Evolutionary conservation across 2,888 invertebrate genomes (phyloP), one percentile per base, ranked within the genome.

Genomic region (Coremacera marginata): DNA sequence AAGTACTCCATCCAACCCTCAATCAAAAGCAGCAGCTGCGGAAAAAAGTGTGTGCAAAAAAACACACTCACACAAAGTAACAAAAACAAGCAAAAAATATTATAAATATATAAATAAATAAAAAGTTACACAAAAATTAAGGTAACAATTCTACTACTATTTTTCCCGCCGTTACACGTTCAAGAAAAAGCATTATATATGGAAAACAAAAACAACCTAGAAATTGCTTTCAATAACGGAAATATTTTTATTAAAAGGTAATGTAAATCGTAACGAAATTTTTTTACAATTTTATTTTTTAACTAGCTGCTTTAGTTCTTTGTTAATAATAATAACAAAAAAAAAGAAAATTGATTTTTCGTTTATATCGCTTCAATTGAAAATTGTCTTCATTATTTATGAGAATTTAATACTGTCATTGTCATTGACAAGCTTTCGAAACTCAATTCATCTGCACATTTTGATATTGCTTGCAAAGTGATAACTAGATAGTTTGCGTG

Each of bases 151-250:
- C 65, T 73, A 63, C 73, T 73, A 49, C 68, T 70, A 76, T 34
- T 78, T 77, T 78, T 79, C 70, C 76, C 77, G 77, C 79, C 80
- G 76, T 68, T 65, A 75, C 55, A 52, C 77, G 63, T 71, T 31
- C 22, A 67, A 49, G 49, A 74, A 83, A 84, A 85, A 83, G 70
- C 83, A 82, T 82, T 86, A 89, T 88, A 86, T 89, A 88, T 88
- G 88, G 88, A 88, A 87, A 88, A 88, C 83, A 85, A 87, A 88
- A 89, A 85, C 83, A 88, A 88, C 84, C 85, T 88, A 83, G 89
- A 88, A 86, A 88, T 88, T 85, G 88, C 89, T 82, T 86, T 89
- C 86, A 88, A 89, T 86, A 89, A 89, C 86, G 89, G 88, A 83
- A 88, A 86, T 88, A 87, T 88, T 84, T 88, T 89, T 87, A 86